These are phyloP conservation scores for Cottoperca gobio DNA, from an alignment of 2,797 vertebrate species.

Conservation along the genomic window DNA sequence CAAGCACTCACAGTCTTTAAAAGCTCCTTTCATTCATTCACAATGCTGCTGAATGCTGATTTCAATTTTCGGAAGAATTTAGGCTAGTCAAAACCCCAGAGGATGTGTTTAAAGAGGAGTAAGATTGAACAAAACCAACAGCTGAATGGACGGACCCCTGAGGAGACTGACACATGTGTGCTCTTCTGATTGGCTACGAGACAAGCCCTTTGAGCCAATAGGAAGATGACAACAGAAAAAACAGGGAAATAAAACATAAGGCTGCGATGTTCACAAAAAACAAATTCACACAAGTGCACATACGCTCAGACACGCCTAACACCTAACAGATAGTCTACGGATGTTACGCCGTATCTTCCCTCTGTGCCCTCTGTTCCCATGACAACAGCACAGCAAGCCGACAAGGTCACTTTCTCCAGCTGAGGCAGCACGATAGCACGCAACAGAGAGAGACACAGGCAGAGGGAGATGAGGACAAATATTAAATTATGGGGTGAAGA, in stretches of 20 bases:
- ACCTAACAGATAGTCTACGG: conserved; percentile 30
- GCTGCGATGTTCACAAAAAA: neutral
- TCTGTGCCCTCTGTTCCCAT: conserved; percentile 76
- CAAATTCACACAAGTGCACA: neutral
- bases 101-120: conserved; percentile 52
- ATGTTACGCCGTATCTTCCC: conserved; percentile 29
- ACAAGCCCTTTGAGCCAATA: conserved; percentile 26
- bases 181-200: conserved; percentile 52
- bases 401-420: conserved; percentile 77
- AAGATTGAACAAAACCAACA: conserved; percentile 49
- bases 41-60: conserved; percentile 39
- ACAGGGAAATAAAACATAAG: conserved; percentile 9
- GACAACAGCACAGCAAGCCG: conserved; percentile 74
- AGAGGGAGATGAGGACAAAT: conserved; percentile 24
- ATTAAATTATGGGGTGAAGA: conserved; percentile 49
- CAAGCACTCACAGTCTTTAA: conserved; percentile 45
- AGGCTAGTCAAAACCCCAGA: conserved; percentile 41
- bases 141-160: conserved; percentile 41
- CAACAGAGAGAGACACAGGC: conserved; percentile 19
- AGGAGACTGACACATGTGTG: conserved; percentile 29
- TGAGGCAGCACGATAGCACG: conserved; percentile 45
- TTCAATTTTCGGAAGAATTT: conserved; percentile 55
- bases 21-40: conserved; percentile 61
- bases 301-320: conserved; percentile 7
- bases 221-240: conserved; percentile 26